Evolutionary conservation across 2,113 vertebrate species (phyloP), one percentile per base, ranked within the genome.

Genomic region (Stigmatopora nigra): DNA sequence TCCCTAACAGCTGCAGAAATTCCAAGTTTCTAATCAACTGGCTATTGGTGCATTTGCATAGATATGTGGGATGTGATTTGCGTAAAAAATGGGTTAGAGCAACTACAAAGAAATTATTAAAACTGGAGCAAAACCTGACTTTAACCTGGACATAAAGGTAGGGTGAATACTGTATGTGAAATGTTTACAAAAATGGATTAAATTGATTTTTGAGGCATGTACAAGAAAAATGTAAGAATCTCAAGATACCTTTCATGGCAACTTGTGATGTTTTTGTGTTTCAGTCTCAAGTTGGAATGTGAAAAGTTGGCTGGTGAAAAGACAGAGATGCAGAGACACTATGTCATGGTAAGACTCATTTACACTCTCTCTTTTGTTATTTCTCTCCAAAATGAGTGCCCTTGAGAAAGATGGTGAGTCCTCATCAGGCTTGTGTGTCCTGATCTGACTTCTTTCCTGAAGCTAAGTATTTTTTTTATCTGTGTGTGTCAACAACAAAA

Each of bases 301-400:
- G 95, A 98, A 90, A 98, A 98, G 88, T 86, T 98, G 89, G 94
- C 95, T 84, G 94, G 94, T 5, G 95, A 98, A 89, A 98, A 98
- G 88, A 98, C 95, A 5, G 95, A 97, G 91, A 97, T 98, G 95
- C 95, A 98, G 89, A 91, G 95, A 76, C 95, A 98, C 88, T 98
- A 98, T 79, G 95, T 97, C 79, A 98, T 98, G 95, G 95, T 97
- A 90, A 90, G 93, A 87, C 41, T 35, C 14, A 45, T 67, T 56
- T 58, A 51, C 20, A 56, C 49, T 65, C 63, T 62, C 0, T 47
- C 65, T 68, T 52, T 63, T 7, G 5, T 64, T 64, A 20, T 44
- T 65, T 36, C 38, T 58, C 44, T 8, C 38, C 64, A n/a, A 59
- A 35, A 17, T 6, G 55, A 44, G 46, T 63, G 66, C 68, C 53